A percentile compares a stretch with the other conserved stretches of the same genome.
These are phyloP conservation scores for Microctonus hyperodae DNA, from an alignment of 2,888 invertebrate species.

Conservation along the genomic window DNA sequence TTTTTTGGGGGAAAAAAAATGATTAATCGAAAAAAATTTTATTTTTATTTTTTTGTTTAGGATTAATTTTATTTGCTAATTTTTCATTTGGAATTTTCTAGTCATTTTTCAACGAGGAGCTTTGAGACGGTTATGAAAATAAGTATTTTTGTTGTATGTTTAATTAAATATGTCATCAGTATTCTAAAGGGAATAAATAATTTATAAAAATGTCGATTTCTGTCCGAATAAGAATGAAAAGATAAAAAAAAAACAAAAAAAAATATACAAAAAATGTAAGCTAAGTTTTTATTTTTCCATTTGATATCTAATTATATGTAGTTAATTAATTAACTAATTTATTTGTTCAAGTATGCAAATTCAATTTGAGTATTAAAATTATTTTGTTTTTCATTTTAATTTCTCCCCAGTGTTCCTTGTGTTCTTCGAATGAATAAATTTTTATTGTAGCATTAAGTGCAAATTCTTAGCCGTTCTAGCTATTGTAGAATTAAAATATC, in stretches of 20 bases:
- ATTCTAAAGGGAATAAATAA: slow-evolving; percentile 2
- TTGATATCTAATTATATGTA: not conserved
- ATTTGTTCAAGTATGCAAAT: no score
- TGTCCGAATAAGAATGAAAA: slow-evolving; percentile 8
- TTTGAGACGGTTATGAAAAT: not conserved
- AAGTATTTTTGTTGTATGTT: not conserved
- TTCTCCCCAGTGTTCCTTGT: not conserved
- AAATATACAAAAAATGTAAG: not conserved
- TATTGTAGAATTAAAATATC: slow-evolving; percentile 20
- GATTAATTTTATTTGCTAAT: slow-evolving; percentile 4
- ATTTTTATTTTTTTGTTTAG: slow-evolving; percentile 3
- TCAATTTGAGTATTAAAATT: no score
- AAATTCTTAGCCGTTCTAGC: not conserved
- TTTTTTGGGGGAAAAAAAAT: not conserved
- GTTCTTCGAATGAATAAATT: not conserved
- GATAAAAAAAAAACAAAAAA: not conserved
- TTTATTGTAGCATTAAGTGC: not conserved
- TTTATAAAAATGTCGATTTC: not conserved
- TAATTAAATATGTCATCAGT: not conserved
- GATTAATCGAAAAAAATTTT: not conserved
- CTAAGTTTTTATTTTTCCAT: not conserved
- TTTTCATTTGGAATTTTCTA: slow-evolving; percentile 19
- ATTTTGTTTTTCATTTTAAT: not conserved
- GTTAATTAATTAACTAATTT: no score
- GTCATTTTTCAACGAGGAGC: slow-evolving; percentile 15